phyloP scores from a whole-genome alignment of 2,113 vertebrate species.

The Chlorodrepanis virens region DNA sequence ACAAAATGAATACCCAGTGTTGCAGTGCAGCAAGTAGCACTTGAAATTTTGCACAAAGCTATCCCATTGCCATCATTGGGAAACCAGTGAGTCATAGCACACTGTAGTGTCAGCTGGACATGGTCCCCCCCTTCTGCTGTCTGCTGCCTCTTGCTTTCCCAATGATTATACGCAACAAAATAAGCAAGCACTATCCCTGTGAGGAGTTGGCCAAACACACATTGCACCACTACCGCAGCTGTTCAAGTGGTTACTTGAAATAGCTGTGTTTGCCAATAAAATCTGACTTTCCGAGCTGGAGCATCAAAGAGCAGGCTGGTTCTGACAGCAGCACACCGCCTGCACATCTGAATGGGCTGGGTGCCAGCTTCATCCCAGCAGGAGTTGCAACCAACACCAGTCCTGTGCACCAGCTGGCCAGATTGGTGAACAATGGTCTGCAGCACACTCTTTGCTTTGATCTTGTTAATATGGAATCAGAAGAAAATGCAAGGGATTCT shows the following conservation, averaged over 20 bases:
- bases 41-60: not conserved
- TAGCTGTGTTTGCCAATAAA: not conserved
- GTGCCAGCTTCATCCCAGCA: not conserved
- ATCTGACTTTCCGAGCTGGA: not conserved
- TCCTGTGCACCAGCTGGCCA: not conserved
- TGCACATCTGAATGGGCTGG: not conserved
- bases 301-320: not conserved
- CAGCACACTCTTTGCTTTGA: not conserved
- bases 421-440: not conserved
- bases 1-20: not conserved
- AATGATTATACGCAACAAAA: not conserved
- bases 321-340: not conserved
- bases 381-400: not conserved
- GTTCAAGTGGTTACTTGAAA: not conserved
- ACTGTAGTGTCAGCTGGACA: not conserved
- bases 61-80: not conserved
- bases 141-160: not conserved
- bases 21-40: rapidly evolving
- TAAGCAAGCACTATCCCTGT: not conserved
- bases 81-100: not conserved
- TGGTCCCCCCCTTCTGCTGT: not conserved
- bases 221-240: not conserved
- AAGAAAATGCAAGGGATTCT: not conserved
- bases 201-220: not conserved
- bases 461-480: not conserved